Percentiles rank a stretch among this genome's conserved stretches.
Evolutionary conservation across 1,140 invertebrate species (phyloP).

Genomic region (Scaptodrosophila lebanonensis): DNA sequence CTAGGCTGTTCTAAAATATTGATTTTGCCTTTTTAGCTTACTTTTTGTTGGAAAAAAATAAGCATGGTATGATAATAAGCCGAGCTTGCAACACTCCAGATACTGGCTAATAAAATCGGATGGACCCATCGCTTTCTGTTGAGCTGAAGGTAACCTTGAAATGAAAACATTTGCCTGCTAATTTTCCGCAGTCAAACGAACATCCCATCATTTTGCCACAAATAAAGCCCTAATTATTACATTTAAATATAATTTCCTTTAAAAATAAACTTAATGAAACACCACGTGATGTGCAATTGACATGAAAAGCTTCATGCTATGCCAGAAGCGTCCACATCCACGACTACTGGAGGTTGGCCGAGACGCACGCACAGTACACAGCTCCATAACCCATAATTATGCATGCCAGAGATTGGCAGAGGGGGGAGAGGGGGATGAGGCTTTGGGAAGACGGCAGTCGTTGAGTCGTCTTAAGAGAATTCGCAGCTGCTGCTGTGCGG

Average conservation of each 20-base stretch:
- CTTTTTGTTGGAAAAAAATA: too few species aligned
- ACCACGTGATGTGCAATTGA: conserved; percentile 63
- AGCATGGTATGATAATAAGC: too few species aligned
- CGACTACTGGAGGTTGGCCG: conserved; percentile 32
- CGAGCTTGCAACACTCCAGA: too few species aligned
- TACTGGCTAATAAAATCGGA: too few species aligned
- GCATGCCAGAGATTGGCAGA: conserved; percentile 6
- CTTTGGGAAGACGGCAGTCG: too few species aligned
- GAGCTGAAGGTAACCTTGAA: conserved; percentile 45
- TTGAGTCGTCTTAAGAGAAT: too few species aligned
- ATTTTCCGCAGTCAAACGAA: conserved; percentile 6
- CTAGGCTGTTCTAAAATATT: too few species aligned
- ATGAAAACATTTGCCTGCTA: conserved; percentile 42
- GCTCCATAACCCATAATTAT: conserved; percentile 58
- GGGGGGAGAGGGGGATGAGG: conserved; percentile 38
- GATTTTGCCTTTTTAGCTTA: too few species aligned
- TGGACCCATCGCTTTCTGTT: conserved; percentile 38
- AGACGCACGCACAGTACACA: conserved; percentile 34
- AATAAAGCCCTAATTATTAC: conserved; percentile 53
- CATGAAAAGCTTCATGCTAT: conserved; percentile 52
- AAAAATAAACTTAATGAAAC: conserved; percentile 67
- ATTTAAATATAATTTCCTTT: conserved; percentile 67
- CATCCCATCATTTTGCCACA: conserved; percentile 34
- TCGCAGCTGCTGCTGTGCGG: conserved; percentile 52
- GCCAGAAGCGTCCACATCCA: too few species aligned